Evolutionary conservation across 2,113 vertebrate species (phyloP), one percentile per base, ranked within the genome.

Genomic region (Elgaria multicarinata): DNA sequence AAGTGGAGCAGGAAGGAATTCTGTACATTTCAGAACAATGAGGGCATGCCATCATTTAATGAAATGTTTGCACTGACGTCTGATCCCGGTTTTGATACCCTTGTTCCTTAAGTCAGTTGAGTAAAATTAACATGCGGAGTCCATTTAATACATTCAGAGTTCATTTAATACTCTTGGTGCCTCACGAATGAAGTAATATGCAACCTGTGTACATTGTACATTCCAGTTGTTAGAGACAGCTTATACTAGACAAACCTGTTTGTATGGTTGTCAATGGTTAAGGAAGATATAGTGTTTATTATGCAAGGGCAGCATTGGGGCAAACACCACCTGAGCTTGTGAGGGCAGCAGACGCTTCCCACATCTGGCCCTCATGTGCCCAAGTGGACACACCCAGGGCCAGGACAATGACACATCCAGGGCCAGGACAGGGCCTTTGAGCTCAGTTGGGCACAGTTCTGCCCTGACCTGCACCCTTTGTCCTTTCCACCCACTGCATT

Each of bases 11-110:
- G 55, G 75, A 80, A 44, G 79, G 39, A 58, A 79, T 89, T 53
- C 74, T 91, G 93, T 91, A 55, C 20, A 55, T 44, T 87, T 69
- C n/a, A 88, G 79, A 87, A 42, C 28, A 44, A 13, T 46, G 42
- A 50, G 55, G 55, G 55, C 55, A 58, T 39, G 77, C 50, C 16
- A 89, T 71, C 14, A 77, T 26, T 82, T 42, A 42, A 53, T 22
- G 64, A 84, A 93, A 91, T 2, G 2, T 81, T 79, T 89, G 79
- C 28, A 62, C 12, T 85, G 77, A 50, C 3, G 0, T 50, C 53
- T 71, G 20, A 85, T 85, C 66, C 83, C 16, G 7, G 20, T n/a
- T 50, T 72, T 53, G 67, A 72, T 71, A 53, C 31, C 83, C 83
- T 85, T 85, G 67, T 26, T 72, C 3, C 50, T 55, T 72, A 33